phyloP scores from a whole-genome alignment of 1,140 invertebrate species.

The Tetramorium simillimum region DNA sequence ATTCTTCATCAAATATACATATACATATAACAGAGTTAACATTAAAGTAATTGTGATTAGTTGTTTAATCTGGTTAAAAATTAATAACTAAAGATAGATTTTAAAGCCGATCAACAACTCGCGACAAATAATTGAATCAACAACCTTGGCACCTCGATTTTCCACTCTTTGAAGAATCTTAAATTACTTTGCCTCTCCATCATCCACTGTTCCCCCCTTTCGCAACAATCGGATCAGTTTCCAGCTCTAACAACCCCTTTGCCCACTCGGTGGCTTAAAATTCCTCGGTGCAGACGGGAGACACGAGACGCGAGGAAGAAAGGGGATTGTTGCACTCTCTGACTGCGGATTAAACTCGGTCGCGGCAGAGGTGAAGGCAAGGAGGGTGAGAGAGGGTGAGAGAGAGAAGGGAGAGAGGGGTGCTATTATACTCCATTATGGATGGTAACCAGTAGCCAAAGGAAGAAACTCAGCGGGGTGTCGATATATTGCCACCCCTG shows the following conservation, averaged over 20 bases:
- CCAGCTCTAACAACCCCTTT: conserved; percentile 36
- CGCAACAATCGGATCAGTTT: conserved; percentile 52
- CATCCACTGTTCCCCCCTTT: neutral
- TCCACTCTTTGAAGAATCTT: conserved; percentile 1
- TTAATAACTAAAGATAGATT: neutral
- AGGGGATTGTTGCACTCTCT: conserved; percentile 70
- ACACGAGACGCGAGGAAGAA: conserved; percentile 61
- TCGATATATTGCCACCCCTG: conserved; percentile 77
- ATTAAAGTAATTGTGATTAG: neutral
- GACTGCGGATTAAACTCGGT: conserved; percentile 68
- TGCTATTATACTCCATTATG: conserved; percentile 78
- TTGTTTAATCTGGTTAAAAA: neutral
- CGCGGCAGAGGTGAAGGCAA: neutral
- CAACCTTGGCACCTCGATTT: conserved; percentile 24
- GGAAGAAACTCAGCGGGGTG: conserved; percentile 75
- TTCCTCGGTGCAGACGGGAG: conserved; percentile 39
- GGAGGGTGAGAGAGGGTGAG: too few species aligned
- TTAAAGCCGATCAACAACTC: neutral
- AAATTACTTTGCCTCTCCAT: conserved; percentile 41
- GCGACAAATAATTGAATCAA: conserved; percentile 7
- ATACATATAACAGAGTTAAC: neutral
- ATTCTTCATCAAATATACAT: neutral
- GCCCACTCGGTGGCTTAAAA: conserved; percentile 54
- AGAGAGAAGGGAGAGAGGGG: neutral
- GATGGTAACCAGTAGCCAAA: conserved; percentile 79